Conservation (phyloP, 1,140 invertebrate species). For the Augochlora pura region DNA sequence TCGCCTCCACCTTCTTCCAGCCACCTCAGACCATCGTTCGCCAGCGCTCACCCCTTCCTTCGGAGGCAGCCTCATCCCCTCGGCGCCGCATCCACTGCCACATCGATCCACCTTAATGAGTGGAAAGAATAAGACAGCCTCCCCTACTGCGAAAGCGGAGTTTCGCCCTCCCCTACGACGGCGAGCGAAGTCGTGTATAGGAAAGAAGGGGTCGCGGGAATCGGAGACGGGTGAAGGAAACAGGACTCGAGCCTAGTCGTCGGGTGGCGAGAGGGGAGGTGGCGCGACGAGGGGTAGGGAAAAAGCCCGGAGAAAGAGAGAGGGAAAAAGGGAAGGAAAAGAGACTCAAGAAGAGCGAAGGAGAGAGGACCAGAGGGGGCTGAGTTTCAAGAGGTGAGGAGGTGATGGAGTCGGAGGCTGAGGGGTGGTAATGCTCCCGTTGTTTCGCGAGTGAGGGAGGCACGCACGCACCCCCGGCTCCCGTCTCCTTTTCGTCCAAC, state of each 20-base stretch:
- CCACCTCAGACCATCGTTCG: conserved; percentile 53
- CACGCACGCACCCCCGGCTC: conserved; percentile 70
- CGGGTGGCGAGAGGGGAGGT: conserved; percentile 6
- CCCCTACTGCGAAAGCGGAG: conserved; percentile 63
- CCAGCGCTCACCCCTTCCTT: conserved; percentile 42
- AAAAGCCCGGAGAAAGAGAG: conserved; percentile 32
- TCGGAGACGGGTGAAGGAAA: conserved; percentile 62
- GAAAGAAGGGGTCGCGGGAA: conserved; percentile 69
- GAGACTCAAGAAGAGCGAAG: conserved; percentile 53
- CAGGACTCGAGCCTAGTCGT: conserved; percentile 51
- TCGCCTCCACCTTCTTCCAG: conserved; percentile 66
- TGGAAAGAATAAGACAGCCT: conserved; percentile 80
- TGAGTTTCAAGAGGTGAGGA: conserved; percentile 67
- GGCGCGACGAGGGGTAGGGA: not conserved
- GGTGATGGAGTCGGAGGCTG: conserved; percentile 64
- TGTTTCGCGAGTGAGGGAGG: conserved; percentile 76
- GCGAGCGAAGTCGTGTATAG: conserved; percentile 66
- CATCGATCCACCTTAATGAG: conserved; percentile 81
- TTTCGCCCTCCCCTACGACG: conserved; percentile 62
- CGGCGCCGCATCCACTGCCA: conserved; percentile 73
- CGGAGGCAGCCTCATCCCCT: conserved; percentile 54
- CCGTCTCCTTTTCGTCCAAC: conserved; percentile 39
- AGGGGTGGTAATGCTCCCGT: conserved; percentile 75
- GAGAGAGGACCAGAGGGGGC: conserved; percentile 58
- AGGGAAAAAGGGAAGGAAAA: conserved; percentile 23